Base-by-base conservation (phyloP, 2,113 vertebrate species). In the Columba janthina region DNA sequence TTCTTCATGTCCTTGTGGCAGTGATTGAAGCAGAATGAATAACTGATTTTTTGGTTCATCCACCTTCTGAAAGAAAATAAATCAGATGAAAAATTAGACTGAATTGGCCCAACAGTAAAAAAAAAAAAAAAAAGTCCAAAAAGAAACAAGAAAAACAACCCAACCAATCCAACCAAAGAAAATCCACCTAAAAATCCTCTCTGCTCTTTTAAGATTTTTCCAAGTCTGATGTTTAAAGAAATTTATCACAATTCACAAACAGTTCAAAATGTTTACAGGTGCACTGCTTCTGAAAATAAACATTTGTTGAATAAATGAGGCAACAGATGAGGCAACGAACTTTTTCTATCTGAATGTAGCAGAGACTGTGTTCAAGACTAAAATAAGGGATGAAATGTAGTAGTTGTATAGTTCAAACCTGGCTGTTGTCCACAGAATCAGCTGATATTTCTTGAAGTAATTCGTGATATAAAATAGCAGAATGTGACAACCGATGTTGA, bases 1-100 rank as follows among this genome's bases (percentile, higher is more conserved):
- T 72, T 54, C 42, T 57, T 70, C 5, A 19, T 0, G 0, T 56
- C 10, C 3, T 24, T 5, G 0, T 31, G 15, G 6, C 10, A 60
- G 9, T 67, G 21, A 60, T 4, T 75, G 75, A 71, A 75, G 10
- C 12, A 46, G 29, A 83, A 7, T 38, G 17, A 85, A 44, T 17
- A 82, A 74, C 17, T 64, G n/a, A 1, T 42, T 38, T 44, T 66
- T 70, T 11, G 5, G 1, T 70, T 88, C 10, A 53, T 61, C 17
- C 9, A 11, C 4, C 2, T 8, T 53, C 8, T 46, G 4, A 50
- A 79, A 86, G 9, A 57, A 60, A 86, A 15, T 2, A 36, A 18
- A 2, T 14, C 2, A 72, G 73, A 60, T 25, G 3, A 70, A 70
- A 74, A 81, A 17, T 18, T 53, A 46, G 10, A 24, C 8, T n/a